These are phyloP conservation scores for Nothobranchius furzeri DNA, from an alignment of 2,113 vertebrate species.

Conservation along the genomic window DNA sequence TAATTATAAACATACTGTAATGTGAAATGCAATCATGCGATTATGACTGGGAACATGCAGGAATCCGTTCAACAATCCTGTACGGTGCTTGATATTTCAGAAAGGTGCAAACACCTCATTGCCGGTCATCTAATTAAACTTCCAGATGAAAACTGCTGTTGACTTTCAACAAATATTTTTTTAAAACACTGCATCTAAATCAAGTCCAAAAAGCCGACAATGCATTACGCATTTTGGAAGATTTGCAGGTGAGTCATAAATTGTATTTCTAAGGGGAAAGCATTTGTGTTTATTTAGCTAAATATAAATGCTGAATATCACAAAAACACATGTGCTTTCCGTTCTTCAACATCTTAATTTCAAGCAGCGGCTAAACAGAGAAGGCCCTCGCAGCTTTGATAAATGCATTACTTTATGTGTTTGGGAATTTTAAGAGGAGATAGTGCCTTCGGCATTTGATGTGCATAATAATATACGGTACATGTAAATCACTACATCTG, in stretches of 20 bases:
- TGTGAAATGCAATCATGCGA: conserved; percentile 62
- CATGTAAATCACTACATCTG: conserved; percentile 60
- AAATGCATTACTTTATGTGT: conserved; percentile 69
- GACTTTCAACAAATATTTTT: conserved; percentile 35
- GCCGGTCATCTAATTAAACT: conserved; percentile 59
- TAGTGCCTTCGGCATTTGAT: conserved; percentile 55
- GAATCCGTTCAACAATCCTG: conserved; percentile 64
- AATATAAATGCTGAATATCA: conserved; percentile 45
- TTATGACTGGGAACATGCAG: conserved; percentile 61
- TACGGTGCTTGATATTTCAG: conserved; percentile 58
- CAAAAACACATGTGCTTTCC: conserved; percentile 30
- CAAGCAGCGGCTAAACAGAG: conserved; percentile 45
- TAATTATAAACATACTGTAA: conserved; percentile 69
- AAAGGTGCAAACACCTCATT: conserved; percentile 58
- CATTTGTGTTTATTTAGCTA: conserved; percentile 36
- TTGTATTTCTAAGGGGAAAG: conserved; percentile 15
- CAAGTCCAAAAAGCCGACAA: conserved; percentile 18
- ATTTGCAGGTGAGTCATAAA: conserved; percentile 7
- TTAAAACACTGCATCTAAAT: conserved; percentile 2
- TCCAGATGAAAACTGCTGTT: conserved; percentile 43
- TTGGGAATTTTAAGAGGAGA: conserved; percentile 63
- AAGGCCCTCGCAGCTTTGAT: conserved; percentile 48
- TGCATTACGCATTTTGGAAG: background rate
- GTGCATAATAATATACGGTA: conserved; percentile 67
- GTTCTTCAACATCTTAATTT: conserved; percentile 55